phyloP scores from a whole-genome alignment of 2,888 invertebrate genomes.

The Pterostichus niger region DNA sequence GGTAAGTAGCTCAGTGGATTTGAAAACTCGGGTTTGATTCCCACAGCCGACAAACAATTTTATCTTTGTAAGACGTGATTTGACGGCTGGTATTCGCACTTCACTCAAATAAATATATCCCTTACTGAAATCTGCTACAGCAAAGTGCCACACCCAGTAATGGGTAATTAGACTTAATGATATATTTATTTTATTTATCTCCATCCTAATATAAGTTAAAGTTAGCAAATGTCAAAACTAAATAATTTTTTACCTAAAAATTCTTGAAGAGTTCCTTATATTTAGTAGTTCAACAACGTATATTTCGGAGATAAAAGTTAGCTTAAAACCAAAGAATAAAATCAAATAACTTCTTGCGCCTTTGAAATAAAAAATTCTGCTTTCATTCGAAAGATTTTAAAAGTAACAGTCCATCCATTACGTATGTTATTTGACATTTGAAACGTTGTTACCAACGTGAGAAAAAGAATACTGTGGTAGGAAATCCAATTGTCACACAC shows the following conservation, averaged over 20 bases:
- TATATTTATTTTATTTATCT: no score
- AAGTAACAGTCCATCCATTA: slow-evolving; percentile 26
- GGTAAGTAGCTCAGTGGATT: no score
- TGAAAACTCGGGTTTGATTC: no score
- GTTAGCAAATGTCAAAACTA: no score
- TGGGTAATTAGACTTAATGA: no score
- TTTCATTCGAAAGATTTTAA: slow-evolving; percentile 13
- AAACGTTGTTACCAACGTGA: slow-evolving; percentile 2
- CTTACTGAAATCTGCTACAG: no score
- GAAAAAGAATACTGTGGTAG: neutral
- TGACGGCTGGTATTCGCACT: no score
- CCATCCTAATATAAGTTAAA: no score
- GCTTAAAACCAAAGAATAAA: slow-evolving; percentile 20
- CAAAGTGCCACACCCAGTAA: no score
- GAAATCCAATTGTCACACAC: slow-evolving; percentile 5
- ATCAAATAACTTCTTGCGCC: neutral
- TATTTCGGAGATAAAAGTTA: neutral
- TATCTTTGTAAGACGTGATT: no score
- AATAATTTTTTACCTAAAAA: neutral
- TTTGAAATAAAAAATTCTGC: slow-evolving; percentile 24
- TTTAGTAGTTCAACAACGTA: neutral
- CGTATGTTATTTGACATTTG: slow-evolving; percentile 24
- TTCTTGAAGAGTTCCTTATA: neutral
- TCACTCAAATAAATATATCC: no score
- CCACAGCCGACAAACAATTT: no score